Base-by-base conservation (phyloP, 2,113 vertebrate species). In the Triplophysa tibetana region DNA sequence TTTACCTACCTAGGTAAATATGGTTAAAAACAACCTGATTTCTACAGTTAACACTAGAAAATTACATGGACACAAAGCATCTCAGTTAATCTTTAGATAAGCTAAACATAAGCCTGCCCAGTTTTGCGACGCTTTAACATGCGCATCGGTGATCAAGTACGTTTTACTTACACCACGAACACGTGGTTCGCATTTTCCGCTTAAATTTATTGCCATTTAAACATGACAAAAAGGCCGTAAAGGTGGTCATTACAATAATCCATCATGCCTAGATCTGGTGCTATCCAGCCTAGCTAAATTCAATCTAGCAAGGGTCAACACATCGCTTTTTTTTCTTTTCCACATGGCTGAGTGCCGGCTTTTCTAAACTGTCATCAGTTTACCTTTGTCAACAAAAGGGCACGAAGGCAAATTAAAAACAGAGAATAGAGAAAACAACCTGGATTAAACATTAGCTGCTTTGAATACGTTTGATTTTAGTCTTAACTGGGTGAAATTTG, bases 141-240 rank as follows among this genome's bases (percentile, higher is more conserved):
- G 91, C 89, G 86, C 82, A 86, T 89, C 89, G 86, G 91, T 95
- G 95, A 95, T 91, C 89, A 94, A 92, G 92, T 90, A 83, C 87
- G 66, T 91, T 94, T 94, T 96, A 96, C 97, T 98, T 98, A 96
- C 96, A 95, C 91, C 93, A 95, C 95, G 94, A 96, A 96, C 93
- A 95, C 91, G 84, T 88, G 81, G 90, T 90, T 87, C 91, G 93
- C 89, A 90, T 91, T 91, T 94, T 91, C 91, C 85, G 90, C 89
- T 92, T 89, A 95, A 96, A 97, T 94, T 94, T 95, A 96, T 96
- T 96, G 95, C 95, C 95, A 95, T 97, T 97, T 97, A 97, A 98
- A 96, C 93, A 96, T 95, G 96, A 94, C 96, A 95, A 95, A 95
- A 95, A 93, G 95, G 94, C 94, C 94, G 89, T 91, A 84, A 94